Conservation (phyloP, 2,113 vertebrate species). For the Hiodon alosoides region DNA sequence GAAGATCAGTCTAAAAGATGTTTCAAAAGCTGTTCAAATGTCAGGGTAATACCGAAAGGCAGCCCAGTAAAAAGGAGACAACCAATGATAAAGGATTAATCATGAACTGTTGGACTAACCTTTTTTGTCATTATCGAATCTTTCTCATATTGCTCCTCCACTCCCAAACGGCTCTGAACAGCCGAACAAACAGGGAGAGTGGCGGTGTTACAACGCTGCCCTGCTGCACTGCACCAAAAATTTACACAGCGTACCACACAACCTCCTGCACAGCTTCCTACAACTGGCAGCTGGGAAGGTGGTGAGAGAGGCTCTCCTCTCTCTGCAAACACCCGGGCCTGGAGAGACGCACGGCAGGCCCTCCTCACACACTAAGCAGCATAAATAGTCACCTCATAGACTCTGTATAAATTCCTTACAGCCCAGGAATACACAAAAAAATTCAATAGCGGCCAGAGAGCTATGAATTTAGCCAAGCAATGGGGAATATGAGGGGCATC, state of each 20-base stretch:
- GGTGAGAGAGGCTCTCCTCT: no score
- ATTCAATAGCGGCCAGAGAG: no score
- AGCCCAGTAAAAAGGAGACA: conserved; percentile 44
- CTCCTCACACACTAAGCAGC: no score
- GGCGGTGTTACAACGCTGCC: conserved; percentile 73
- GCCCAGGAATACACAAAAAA: no score
- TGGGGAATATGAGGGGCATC: no score
- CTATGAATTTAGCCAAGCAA: no score
- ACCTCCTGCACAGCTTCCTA: conserved; percentile 45
- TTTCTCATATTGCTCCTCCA: conserved; percentile 57
- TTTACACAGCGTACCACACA: conserved; percentile 66
- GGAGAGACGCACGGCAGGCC: no score
- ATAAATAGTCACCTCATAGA: no score
- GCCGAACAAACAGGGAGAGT: conserved; percentile 42
- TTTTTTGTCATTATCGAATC: conserved; percentile 30
- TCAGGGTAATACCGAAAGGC: conserved; percentile 41
- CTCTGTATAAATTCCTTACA: no score
- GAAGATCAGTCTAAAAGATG: conserved; percentile 51
- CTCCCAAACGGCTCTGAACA: conserved; percentile 52
- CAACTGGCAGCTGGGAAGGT: no score
- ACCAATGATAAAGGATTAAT: conserved; percentile 46
- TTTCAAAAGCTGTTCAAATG: conserved; percentile 42
- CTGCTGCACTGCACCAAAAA: conserved; percentile 93
- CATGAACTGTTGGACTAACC: conserved; percentile 47
- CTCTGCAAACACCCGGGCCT: no score